Conservation (phyloP, 2,888 invertebrate genomes). For the Eupsilia transversa region DNA sequence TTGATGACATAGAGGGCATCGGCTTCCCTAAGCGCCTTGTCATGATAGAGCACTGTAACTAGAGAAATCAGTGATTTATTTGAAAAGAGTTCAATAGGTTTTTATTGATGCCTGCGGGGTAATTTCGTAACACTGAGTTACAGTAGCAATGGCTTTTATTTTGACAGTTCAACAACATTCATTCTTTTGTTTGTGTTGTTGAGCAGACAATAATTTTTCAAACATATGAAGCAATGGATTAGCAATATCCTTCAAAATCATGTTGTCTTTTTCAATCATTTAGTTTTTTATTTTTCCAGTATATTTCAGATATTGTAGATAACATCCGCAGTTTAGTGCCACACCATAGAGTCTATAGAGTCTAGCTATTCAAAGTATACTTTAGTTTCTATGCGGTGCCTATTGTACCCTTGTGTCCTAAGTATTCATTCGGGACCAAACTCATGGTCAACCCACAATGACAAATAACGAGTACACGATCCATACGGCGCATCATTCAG, state of each 20-base stretch:
- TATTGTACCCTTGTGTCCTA: not conserved
- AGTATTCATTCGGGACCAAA: slow-evolving; percentile 24
- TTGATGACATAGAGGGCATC: not conserved
- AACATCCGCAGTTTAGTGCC: no score
- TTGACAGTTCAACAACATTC: no score
- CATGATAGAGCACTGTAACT: not conserved
- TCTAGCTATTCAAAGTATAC: not conserved
- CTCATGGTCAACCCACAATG: slow-evolving; percentile 55
- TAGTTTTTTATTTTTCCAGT: no score
- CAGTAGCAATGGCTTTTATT: no score
- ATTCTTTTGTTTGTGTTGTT: no score
- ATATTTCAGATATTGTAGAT: not conserved
- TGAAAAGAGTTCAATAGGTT: not conserved
- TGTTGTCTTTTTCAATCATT: no score
- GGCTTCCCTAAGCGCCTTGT: not conserved
- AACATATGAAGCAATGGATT: no score
- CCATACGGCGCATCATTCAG: slow-evolving; percentile 55
- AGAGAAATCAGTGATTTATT: not conserved
- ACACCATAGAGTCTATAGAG: not conserved
- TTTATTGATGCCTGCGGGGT: not conserved
- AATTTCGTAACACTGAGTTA: no score
- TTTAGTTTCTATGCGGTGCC: not conserved
- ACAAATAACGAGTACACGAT: slow-evolving; percentile 34
- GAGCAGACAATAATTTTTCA: no score
- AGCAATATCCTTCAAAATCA: no score